Evolutionary conservation across 2,888 invertebrate species (phyloP).

Genomic region (Drosophila algonquin): DNA sequence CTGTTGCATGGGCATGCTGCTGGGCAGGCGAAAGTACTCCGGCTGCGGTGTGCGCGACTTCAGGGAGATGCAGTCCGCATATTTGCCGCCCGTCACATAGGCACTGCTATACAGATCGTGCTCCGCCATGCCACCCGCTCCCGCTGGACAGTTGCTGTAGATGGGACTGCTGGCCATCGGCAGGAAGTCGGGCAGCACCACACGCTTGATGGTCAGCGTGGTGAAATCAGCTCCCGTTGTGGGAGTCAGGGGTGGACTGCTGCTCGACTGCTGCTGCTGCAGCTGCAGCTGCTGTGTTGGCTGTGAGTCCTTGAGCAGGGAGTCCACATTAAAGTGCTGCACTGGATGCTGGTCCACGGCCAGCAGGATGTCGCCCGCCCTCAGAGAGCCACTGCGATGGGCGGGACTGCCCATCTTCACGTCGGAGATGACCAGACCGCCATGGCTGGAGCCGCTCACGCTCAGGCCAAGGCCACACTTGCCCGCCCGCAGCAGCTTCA

Average conservation of each 20-base stretch:
- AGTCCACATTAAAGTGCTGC: conserved; percentile 84
- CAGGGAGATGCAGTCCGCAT: conserved; percentile 80
- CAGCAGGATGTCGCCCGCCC: conserved; percentile 93
- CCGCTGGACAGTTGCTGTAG: conserved; percentile 81
- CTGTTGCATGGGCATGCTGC: conserved; percentile 11
- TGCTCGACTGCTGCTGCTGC: background rate
- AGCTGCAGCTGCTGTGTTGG: background rate
- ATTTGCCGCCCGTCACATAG: conserved; percentile 73
- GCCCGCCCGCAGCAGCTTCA: conserved; percentile 90
- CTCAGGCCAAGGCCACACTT: conserved; percentile 94
- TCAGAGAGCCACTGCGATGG: conserved; percentile 93
- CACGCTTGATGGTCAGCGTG: conserved; percentile 83
- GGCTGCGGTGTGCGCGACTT: conserved; percentile 83
- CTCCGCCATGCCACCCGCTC: conserved; percentile 65
- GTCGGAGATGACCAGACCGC: conserved; percentile 92
- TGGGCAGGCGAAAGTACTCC: conserved; percentile 78
- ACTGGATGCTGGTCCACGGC: conserved; percentile 94
- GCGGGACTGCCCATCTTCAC: conserved; percentile 95
- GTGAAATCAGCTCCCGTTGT: conserved; percentile 72
- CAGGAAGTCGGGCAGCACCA: conserved; percentile 83
- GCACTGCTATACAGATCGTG: conserved; percentile 82
- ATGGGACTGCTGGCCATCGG: conserved; percentile 79
- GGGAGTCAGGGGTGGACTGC: conserved; percentile 22
- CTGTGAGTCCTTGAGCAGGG: conserved; percentile 80
- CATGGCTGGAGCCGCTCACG: conserved; percentile 88